A percentile compares a stretch with the other conserved stretches of the same genome.
phyloP scores from a whole-genome alignment of 23 tunicate species.

The Styela clava region DNA sequence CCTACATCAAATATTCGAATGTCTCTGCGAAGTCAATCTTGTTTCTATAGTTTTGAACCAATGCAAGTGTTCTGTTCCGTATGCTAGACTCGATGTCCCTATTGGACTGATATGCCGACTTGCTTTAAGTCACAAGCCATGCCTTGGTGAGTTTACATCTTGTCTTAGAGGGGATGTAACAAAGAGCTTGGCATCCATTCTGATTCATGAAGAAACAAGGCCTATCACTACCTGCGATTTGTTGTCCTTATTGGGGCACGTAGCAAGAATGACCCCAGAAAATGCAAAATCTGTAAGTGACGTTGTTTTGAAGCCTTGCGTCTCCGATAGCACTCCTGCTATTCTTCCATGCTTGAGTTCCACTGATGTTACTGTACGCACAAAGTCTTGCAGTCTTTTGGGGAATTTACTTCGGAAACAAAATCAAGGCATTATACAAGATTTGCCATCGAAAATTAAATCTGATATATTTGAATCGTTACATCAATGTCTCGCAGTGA shows the following conservation, averaged over 20 bases:
- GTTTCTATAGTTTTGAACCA: constrained; percentile 17
- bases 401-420: constrained; percentile 33
- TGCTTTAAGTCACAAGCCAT: constrained; percentile 15
- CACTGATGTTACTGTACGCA: constrained; percentile 16
- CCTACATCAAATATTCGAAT: constrained; percentile 35
- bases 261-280: constrained; percentile 8
- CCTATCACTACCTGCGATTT: constrained; percentile 22
- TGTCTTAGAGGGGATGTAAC: constrained; percentile 9
- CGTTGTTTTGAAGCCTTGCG: background rate
- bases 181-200: constrained; percentile 2
- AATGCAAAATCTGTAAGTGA: constrained; percentile 1
- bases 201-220: constrained; percentile 3
- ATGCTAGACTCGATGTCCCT: constrained; percentile 18
- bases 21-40: constrained; percentile 33
- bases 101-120: constrained; percentile 28
- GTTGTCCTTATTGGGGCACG: constrained; percentile 21
- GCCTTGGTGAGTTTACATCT: constrained; percentile 17
- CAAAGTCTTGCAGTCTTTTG: constrained; percentile 33
- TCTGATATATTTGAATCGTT: constrained; percentile 18
- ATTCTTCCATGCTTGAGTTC: constrained; percentile 14
- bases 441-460: background rate
- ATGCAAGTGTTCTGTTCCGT: background rate
- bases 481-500: constrained; percentile 13
- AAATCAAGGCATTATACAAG: constrained; percentile 1
- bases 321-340: background rate